A percentile compares a stretch with the other conserved stretches of the same genome.
Conservation (phyloP, 2,888 invertebrate genomes). For the Ganaspis brasiliensis region DNA sequence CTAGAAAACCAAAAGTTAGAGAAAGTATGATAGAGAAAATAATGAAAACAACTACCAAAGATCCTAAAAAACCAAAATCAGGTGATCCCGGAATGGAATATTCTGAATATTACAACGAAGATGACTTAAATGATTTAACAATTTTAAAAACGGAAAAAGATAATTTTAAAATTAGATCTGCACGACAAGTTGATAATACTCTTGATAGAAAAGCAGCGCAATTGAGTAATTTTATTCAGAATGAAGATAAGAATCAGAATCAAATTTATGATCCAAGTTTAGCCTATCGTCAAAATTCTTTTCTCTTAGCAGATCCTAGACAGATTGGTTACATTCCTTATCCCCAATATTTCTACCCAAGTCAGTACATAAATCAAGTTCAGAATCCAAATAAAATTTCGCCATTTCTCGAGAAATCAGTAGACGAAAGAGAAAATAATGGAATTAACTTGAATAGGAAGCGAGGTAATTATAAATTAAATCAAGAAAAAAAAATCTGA, state of each 20-base stretch:
- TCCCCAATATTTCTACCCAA: background rate
- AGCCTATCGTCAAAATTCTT: background rate
- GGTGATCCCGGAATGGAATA: constrained; percentile 60
- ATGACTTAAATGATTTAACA: constrained; percentile 49
- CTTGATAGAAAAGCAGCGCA: background rate
- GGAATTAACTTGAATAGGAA: no score
- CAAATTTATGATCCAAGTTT: background rate
- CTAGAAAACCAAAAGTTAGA: background rate
- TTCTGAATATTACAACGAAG: constrained; percentile 66
- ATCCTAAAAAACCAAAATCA: constrained; percentile 55
- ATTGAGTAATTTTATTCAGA: background rate
- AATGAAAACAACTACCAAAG: constrained; percentile 61
- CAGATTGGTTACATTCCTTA: background rate
- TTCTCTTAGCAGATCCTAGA: no score
- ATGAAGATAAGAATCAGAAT: constrained; percentile 1
- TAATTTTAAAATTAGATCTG: constrained; percentile 51
- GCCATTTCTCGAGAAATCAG: no score
- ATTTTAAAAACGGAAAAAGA: constrained; percentile 49
- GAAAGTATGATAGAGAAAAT: constrained; percentile 57
- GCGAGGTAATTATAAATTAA: no score
- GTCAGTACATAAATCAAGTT: background rate
- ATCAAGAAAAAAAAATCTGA: no score
- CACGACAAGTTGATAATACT: constrained; percentile 52
- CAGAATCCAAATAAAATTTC: background rate
- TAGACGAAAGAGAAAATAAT: background rate